A percentile compares a stretch with the other conserved stretches of the same genome.
Evolutionary conservation across 2,888 invertebrate genomes (phyloP).

Genomic region (Oscheius myriophilus): DNA sequence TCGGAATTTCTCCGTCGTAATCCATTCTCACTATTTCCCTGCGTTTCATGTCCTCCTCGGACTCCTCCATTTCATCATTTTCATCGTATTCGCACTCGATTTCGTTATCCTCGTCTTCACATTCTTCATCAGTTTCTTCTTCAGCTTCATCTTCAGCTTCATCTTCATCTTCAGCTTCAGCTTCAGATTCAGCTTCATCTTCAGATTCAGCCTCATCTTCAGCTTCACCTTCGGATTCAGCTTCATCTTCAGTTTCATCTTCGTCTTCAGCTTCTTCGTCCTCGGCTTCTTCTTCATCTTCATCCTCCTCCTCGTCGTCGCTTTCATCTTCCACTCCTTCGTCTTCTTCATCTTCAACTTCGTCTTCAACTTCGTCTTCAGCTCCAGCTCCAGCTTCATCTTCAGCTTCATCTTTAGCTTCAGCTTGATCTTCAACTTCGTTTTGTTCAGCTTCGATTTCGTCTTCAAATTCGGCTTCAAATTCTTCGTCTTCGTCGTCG

Average conservation of each 20-base stretch:
- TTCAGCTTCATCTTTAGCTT: too few species aligned
- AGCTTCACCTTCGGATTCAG: too few species aligned
- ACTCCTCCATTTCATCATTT: background rate
- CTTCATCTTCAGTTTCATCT: background rate
- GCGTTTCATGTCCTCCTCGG: background rate
- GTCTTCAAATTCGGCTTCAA: too few species aligned
- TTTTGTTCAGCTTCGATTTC: too few species aligned
- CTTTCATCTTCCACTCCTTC: background rate
- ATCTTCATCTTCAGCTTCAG: too few species aligned
- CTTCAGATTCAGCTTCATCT: too few species aligned
- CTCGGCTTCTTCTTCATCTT: background rate
- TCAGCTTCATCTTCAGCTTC: too few species aligned
- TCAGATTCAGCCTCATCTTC: too few species aligned
- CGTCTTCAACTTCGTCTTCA: background rate
- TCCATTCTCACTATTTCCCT: background rate
- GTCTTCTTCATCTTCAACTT: background rate
- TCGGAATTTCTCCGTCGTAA: background rate
- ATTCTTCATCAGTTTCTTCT: background rate
- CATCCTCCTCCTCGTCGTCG: too few species aligned
- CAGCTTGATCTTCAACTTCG: too few species aligned
- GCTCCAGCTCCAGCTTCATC: too few species aligned
- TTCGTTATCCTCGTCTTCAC: background rate
- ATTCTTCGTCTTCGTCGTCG: too few species aligned
- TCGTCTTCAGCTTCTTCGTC: background rate
- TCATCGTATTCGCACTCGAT: background rate